Evolutionary conservation across 2,888 invertebrate genomes (phyloP), one percentile per base, ranked within the genome.

Genomic region (Oasisia sp.): DNA sequence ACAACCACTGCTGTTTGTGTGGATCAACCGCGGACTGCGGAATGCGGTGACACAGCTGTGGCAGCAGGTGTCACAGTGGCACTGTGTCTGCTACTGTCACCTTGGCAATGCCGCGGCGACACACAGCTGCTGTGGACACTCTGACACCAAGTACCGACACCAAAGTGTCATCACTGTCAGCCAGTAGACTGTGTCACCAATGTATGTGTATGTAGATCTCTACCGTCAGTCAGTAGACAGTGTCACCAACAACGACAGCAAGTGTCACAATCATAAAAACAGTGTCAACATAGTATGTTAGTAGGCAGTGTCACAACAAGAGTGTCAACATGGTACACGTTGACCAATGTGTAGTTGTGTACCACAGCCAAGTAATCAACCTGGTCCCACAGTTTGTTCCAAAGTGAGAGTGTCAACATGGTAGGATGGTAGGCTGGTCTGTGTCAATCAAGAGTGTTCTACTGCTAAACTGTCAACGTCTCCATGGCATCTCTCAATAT

Each of bases 21-120:
- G 93, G 93, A 91, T 92, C 91, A 93, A 94, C 92, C 91, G 91
- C 11, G 91, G 92, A 58, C 90, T 94, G 44, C 74, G 91, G 91
- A 91, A 92, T 12, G 93, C 92, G 11, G 91, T 93, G 91, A 19
- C 90, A n/a, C 91, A 91, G 8, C 91, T 93, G n/a, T 89, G 89
- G 45, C 45, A 89, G 38, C 89, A 91, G n/a, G 44, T 93, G 90
- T 92, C 92, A 8, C 92, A 93, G 45, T 92, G 93, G 92, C 92
- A 89, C 58, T 94, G 93, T 91, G 93, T 93, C 89, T 94, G 94
- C 91, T 94, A 94, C 92, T 94, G 94, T 91, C 92, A 93, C 90
- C 9, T 93, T 8, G 93, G 92, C 32, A 38, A 19, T 7, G 74
- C 74, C 3, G 74, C 74, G 74, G 74, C 27, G 27, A 74, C 19